A percentile compares a stretch with the other conserved stretches of the same genome.
These are phyloP conservation scores for Troides oblongomaculatus DNA, from an alignment of 2,888 invertebrate genomes.

Conservation along the genomic window DNA sequence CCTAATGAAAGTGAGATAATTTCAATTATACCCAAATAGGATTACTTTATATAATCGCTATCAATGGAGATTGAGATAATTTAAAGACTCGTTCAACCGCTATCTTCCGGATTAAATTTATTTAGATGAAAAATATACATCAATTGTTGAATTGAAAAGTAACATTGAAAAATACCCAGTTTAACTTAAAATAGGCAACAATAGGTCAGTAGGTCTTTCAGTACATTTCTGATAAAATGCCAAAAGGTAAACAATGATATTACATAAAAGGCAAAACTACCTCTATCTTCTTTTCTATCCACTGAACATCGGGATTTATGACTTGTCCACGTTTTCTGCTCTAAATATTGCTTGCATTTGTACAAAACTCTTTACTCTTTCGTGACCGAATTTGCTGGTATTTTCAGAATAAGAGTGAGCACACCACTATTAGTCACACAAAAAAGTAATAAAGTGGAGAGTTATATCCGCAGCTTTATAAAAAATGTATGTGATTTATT, in stretches of 20 bases:
- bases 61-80: too few species aligned
- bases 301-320: too few species aligned
- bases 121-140: not conserved
- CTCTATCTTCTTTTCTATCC: too few species aligned
- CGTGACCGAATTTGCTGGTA: not conserved
- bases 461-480: not conserved
- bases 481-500: not conserved
- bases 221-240: not conserved
- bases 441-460: not conserved
- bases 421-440: not conserved
- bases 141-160: too few species aligned
- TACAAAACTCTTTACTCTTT: not conserved
- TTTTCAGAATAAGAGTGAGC: not conserved
- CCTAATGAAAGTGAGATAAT: not conserved
- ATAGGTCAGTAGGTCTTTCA: not conserved
- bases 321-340: not conserved
- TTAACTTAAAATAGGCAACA: too few species aligned
- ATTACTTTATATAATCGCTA: not conserved
- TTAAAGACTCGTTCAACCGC: not conserved
- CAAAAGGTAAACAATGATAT: not conserved
- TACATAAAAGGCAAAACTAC: too few species aligned
- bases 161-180: too few species aligned
- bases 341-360: not conserved
- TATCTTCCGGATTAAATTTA: not conserved
- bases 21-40: not conserved